Evolutionary conservation across 2,113 vertebrate genomes (phyloP).

Genomic region (Datnioides undecimradiatus): DNA sequence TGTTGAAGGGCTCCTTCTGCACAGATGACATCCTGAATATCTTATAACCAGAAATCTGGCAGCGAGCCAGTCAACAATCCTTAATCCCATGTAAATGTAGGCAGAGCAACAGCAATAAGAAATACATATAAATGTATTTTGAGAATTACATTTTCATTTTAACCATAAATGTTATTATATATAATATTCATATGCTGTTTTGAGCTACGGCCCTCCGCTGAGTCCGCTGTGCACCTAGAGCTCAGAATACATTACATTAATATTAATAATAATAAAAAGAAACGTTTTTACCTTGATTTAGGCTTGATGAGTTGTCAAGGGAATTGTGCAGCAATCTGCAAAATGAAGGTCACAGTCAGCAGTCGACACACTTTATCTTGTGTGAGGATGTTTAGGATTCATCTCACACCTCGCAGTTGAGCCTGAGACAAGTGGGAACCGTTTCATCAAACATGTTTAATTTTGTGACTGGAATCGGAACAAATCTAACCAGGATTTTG

Average conservation of each 20-base stretch:
- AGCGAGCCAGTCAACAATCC: not conserved
- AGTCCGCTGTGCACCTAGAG: not conserved
- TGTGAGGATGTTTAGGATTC: constrained; percentile 30
- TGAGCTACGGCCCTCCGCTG: not conserved
- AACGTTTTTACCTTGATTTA: not conserved
- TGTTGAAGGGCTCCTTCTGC: constrained; percentile 3
- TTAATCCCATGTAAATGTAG: not conserved
- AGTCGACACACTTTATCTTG: not conserved
- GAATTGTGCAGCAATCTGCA: not conserved
- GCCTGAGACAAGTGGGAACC: not conserved
- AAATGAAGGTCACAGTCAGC: constrained; percentile 1
- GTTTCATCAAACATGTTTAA: constrained; percentile 11
- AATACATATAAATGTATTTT: not conserved
- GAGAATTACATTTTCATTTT: not conserved
- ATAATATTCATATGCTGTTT: too few relatives aligned
- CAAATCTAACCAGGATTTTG: constrained; percentile 17
- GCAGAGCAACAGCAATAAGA: not conserved
- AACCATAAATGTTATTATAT: not conserved
- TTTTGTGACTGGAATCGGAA: constrained; percentile 4
- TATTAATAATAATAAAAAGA: not conserved
- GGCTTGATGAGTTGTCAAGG: not conserved
- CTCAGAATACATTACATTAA: not conserved
- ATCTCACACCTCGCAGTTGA: constrained; percentile 11
- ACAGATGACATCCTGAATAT: constrained; percentile 11
- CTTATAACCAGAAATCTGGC: constrained; percentile 3